A percentile compares a stretch with the other conserved stretches of the same genome.
These are phyloP conservation scores for Pterostichus niger DNA, from an alignment of 2,888 invertebrate species.

Conservation along the genomic window DNA sequence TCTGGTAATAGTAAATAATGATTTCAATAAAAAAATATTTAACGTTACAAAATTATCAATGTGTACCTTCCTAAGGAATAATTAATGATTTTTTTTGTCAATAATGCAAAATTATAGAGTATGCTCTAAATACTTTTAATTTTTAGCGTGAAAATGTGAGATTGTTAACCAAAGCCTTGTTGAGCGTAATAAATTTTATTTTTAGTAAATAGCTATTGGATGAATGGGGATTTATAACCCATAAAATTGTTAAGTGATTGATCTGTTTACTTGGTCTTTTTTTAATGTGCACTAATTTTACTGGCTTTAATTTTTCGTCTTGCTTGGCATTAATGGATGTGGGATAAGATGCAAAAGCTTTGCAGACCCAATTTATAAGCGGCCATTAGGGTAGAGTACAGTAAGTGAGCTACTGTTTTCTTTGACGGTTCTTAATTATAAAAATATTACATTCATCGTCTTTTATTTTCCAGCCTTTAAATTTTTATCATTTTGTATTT, in stretches of 20 bases:
- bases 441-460: constrained; percentile 55
- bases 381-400: constrained; percentile 36
- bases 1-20: no score
- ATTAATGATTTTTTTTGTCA: constrained; percentile 5
- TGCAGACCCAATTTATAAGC: constrained; percentile 41
- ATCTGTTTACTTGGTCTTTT: constrained; percentile 51
- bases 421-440: constrained; percentile 56
- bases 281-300: constrained; percentile 45
- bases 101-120: background rate
- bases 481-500: constrained; percentile 18
- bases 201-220: constrained; percentile 31
- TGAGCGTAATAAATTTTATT: constrained; percentile 20
- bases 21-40: no score
- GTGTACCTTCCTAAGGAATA: no score
- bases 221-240: constrained; percentile 31
- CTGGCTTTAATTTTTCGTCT: constrained; percentile 46
- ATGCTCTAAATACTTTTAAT: background rate
- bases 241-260: constrained; percentile 56
- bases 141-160: background rate
- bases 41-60: no score
- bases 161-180: background rate
- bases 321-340: constrained; percentile 48
- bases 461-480: constrained; percentile 46
- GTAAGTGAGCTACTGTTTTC: constrained; percentile 54
- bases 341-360: constrained; percentile 31